Conservation (phyloP, 64 coral and sea anemone species). For the Montipora sp. region DNA sequence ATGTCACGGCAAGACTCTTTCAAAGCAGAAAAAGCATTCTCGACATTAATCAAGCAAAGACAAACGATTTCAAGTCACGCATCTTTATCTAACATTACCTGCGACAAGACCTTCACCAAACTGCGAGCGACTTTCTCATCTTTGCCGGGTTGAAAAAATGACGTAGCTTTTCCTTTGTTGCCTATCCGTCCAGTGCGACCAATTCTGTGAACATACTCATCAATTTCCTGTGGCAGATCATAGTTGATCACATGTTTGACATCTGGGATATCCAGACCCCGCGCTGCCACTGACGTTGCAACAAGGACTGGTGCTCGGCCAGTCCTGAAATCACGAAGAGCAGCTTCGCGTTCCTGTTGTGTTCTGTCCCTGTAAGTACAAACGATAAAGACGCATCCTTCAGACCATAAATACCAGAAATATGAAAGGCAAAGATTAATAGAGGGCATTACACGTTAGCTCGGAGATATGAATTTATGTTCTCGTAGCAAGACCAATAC, state of each 20-base stretch:
- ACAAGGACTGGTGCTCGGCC: slow-evolving; percentile 90
- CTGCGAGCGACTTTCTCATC: slow-evolving; percentile 95
- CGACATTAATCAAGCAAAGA: neutral
- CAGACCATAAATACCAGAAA: no score
- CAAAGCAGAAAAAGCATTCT: no score
- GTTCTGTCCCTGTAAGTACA: slow-evolving; percentile 69
- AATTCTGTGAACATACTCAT: slow-evolving; percentile 97
- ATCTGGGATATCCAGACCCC: slow-evolving; percentile 94
- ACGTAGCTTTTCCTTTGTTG: slow-evolving; percentile 91
- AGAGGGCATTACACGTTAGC: no score
- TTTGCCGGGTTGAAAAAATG: slow-evolving; percentile 84
- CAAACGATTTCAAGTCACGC: neutral
- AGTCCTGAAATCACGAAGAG: slow-evolving; percentile 88
- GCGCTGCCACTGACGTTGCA: slow-evolving; percentile 96
- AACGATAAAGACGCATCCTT: no score
- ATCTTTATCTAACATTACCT: slow-evolving; percentile 44
- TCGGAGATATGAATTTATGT: no score
- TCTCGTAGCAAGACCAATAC: no score
- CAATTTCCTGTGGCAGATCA: slow-evolving; percentile 90
- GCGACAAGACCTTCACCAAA: slow-evolving; percentile 90
- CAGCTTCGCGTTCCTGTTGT: slow-evolving; percentile 92
- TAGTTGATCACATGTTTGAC: slow-evolving; percentile 97
- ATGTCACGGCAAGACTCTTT: no score
- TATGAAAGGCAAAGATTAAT: no score
- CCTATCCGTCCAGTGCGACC: slow-evolving; percentile 97